Evolutionary conservation across 2,113 vertebrate genomes (phyloP), one percentile per base, ranked within the genome.

Genomic region (Astur gentilis): DNA sequence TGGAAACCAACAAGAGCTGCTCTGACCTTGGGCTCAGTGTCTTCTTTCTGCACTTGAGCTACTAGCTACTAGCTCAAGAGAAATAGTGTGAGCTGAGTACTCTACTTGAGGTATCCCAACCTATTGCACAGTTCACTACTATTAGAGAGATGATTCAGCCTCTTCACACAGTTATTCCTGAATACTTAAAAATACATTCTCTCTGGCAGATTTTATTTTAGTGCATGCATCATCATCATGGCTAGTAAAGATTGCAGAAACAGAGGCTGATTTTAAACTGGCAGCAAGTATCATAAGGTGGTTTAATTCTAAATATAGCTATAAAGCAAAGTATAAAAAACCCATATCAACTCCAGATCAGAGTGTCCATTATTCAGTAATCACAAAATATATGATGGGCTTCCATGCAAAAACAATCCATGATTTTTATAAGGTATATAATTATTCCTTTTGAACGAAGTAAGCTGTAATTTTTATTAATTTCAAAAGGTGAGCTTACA

Each of bases 171-270:
- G 52, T 79, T 94, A 83, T 91, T 86, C 86, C 61, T 52, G 83
- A 82, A 40, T 34, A 49, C 49, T 96, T 94, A 76, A 90, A 96
- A 96, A 94, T 71, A 95, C 21, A 60, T 78, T 69, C 75, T 85
- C 66, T 52, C 50, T 69, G 54, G 40, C 38, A 90, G 32, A 60
- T 47, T 72, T 92, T 62, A 31, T 93, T 94, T 90, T n/a, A 52
- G 77, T 31, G 40, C 8, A 22, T 87, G 73, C 32, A 94, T 93
- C 87, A 94, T 67, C 67, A 87, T 16, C 78, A 34, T 3, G 7
- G 52, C 38, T 94, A 67, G 58, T 49, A 83, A 91, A 66, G 38
- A 47, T 0, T 92, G 60, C 60, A 91, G 52, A 87, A 96, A 66
- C n/a, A 89, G 42, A 66, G 34, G 50, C n/a, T 21, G 61, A 80